Percentiles rank a stretch among this genome's conserved stretches.
phyloP scores from a whole-genome alignment of 2,113 vertebrate genomes.

The Tragelaphus scriptus region DNA sequence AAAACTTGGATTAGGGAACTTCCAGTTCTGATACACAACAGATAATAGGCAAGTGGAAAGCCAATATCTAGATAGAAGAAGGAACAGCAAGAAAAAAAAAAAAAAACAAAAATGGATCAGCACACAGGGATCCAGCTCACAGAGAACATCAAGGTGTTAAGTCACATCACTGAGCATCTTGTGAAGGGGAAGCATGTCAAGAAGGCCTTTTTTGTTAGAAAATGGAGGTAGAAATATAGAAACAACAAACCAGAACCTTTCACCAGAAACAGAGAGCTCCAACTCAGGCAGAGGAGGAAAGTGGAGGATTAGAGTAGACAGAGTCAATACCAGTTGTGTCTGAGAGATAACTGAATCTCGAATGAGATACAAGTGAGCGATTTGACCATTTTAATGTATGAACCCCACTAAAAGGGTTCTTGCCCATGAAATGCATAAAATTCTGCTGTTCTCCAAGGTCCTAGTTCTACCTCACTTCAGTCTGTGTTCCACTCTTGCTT shows the following conservation, averaged over 20 bases:
- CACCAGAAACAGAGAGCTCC: neutral
- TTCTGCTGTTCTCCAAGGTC: neutral
- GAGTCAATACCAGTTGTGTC: accelerated
- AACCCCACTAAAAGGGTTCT: neutral
- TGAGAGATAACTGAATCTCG: neutral
- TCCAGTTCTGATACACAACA: neutral
- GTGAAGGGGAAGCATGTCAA: neutral
- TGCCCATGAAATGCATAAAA: neutral
- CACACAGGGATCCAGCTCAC: neutral
- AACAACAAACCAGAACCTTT: neutral
- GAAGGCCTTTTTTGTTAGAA: neutral
- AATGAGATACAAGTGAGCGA: neutral
- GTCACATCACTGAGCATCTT: neutral
- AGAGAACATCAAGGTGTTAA: neutral
- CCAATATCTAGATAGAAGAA: neutral
- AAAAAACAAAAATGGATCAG: too few relatives aligned
- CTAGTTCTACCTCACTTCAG: neutral
- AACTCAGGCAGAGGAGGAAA: neutral
- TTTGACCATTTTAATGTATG: neutral
- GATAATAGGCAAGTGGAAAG: neutral
- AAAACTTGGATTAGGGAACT: neutral
- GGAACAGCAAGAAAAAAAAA: neutral
- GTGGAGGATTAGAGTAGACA: neutral
- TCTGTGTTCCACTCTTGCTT: neutral
- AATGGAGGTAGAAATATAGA: neutral